These are phyloP conservation scores for Drosophila novamexicana DNA, from an alignment of 1,140 invertebrate genomes.

Conservation along the genomic window DNA sequence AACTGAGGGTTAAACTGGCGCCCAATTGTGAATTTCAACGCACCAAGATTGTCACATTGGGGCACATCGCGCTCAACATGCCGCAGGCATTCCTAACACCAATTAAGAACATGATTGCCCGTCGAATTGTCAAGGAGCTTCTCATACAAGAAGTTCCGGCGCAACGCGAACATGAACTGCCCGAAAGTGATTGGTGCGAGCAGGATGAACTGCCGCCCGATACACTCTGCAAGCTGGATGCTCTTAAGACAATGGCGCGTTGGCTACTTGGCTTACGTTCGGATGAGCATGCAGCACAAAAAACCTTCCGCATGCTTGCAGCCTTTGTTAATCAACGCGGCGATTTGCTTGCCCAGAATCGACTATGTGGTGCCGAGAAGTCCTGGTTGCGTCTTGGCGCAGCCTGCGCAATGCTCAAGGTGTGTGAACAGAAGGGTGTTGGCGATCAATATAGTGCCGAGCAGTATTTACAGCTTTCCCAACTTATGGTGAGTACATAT, in stretches of 20 bases:
- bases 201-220: constrained; percentile 95
- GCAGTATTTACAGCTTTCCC: constrained; percentile 97
- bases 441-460: constrained; percentile 97
- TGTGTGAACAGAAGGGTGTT: constrained; percentile 97
- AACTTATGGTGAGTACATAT: constrained; percentile 89
- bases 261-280: constrained; percentile 97
- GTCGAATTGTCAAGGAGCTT: constrained; percentile 97
- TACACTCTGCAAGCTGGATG: constrained; percentile 96
- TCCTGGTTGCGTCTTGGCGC: constrained; percentile 95
- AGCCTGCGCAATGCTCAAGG: constrained; percentile 97
- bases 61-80: constrained; percentile 96
- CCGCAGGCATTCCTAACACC: constrained; percentile 94
- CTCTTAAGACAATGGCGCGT: constrained; percentile 97
- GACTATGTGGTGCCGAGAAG: constrained; percentile 93
- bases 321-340: constrained; percentile 96
- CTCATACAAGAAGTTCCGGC: constrained; percentile 92
- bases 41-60: constrained; percentile 96
- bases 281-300: constrained; percentile 94
- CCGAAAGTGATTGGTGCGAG: constrained; percentile 91
- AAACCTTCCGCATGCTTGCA: constrained; percentile 96
- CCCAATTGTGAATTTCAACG: constrained; percentile 94
- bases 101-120: constrained; percentile 97
- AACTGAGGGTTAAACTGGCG: constrained; percentile 90
- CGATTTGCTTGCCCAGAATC: constrained; percentile 90
- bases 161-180: constrained; percentile 83